Base-by-base conservation (phyloP, 2,797 vertebrate species). In the Eospalax fontanierii region DNA sequence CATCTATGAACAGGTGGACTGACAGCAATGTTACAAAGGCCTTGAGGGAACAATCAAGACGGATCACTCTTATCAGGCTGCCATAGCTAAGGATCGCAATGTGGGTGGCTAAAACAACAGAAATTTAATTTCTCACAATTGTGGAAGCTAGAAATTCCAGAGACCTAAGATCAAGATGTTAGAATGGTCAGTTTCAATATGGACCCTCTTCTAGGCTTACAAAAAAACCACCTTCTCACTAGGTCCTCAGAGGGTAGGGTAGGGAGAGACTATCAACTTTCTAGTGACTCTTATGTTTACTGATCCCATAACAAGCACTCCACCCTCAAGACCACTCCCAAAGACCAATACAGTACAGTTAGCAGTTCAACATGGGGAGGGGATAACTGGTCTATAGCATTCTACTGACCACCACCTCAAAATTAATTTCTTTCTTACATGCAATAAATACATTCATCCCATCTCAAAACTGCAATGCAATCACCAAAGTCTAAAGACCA, bases 71-170 rank as follows among this genome's bases (percentile, higher is more conserved):
- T 18, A 28, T 50, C 0, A 0, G 28, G 21, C 87, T 90, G 21
- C 73, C 61, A 46, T 46, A 46, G 11, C 50, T 54, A 63, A 63
- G 61, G 14, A 18, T 71, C 21, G 57, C 6, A 88, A 28, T 93
- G 50, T 10, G 12, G 50, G 50, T 10, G 14, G 8, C 50, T 54
- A 54, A 74, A 93, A 74, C n/a, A 91, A 68, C 28, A 91, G 19
- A 43, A 73, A 81, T 54, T 43, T 26, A 80, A n/a, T 57, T 74
- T 66, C 91, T 93, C 78, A 57, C 61, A 57, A n/a, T 66, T 66
- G 21, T 43, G 35, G 43, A 75, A 18, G 35, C 30, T 43, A 57
- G 43, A 88, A 81, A 30, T 74, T 15, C 50, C 50, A 54, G 9
- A 54, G 50, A 54, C 50, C 70, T 35, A 30, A 66, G 35, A 75